A percentile compares a stretch with the other conserved stretches of the same genome.
Evolutionary conservation across 2,113 vertebrate species (phyloP).

Genomic region (Sigmodon hispidus): DNA sequence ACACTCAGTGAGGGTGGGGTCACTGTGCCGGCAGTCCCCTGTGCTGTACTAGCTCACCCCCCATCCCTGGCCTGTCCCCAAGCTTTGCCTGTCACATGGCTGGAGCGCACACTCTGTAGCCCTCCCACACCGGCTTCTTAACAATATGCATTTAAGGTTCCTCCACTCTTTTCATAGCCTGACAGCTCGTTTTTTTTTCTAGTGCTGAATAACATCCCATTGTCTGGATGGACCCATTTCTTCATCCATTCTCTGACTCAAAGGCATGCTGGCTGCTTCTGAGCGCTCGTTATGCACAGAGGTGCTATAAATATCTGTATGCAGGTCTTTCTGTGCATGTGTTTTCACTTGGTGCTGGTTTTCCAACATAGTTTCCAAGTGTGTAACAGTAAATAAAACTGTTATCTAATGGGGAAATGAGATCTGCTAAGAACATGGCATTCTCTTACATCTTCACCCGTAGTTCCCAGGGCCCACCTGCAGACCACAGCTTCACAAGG

Average conservation of each 20-base stretch:
- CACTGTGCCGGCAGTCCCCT: background rate
- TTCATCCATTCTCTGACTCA: background rate
- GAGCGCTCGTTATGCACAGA: background rate
- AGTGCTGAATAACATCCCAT: background rate
- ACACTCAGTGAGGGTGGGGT: accelerated
- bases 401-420: background rate
- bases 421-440: background rate
- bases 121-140: background rate
- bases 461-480: background rate
- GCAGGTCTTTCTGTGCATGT: background rate
- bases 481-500: background rate
- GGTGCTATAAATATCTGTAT: background rate
- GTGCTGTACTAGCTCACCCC: background rate
- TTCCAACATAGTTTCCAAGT: slow-evolving; percentile 8
- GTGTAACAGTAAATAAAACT: background rate
- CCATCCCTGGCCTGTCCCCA: background rate
- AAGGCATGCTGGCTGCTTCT: background rate
- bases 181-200: background rate
- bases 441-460: background rate
- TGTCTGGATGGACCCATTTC: background rate
- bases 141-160: background rate
- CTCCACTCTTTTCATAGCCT: background rate
- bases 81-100: background rate
- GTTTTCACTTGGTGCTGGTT: background rate
- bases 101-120: background rate